phyloP scores from a whole-genome alignment of 2,797 vertebrate species.

The Gobio occitaniae region DNA sequence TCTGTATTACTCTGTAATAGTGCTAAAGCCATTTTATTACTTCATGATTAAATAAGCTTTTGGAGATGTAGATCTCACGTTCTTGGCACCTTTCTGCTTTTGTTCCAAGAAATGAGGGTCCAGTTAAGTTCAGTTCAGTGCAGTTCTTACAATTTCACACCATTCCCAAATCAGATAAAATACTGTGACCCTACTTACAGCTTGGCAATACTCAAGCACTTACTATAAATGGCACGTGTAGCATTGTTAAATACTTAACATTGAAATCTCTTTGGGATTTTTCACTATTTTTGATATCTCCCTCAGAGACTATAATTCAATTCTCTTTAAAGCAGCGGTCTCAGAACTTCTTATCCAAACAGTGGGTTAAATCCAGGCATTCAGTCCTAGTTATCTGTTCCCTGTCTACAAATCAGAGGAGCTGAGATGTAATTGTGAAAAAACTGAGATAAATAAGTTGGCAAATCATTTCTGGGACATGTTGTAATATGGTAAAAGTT shows the following conservation, averaged over 20 bases:
- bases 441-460: not conserved
- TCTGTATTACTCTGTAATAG: not conserved
- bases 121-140: not conserved
- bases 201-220: not conserved
- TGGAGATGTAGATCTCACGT: not conserved
- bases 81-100: not conserved
- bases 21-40: not conserved
- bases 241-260: not conserved
- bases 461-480: conserved; percentile 17
- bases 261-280: not conserved
- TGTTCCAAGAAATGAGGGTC: conserved; percentile 7
- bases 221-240: not conserved
- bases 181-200: not conserved
- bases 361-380: not conserved
- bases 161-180: conserved; percentile 21
- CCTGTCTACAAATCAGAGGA: not conserved
- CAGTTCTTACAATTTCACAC: conserved; percentile 8
- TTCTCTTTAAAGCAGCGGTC: conserved; percentile 20
- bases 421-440: conserved; percentile 6
- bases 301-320: conserved; percentile 1
- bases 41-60: conserved; percentile 4
- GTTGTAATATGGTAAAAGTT: conserved; percentile 16
- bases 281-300: not conserved
- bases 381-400: conserved; percentile 8
- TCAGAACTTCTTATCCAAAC: not conserved